Percentiles rank a stretch among this genome's conserved stretches.
Conservation (phyloP, 2,797 vertebrate genomes). For the Poeciliopsis gracilis region DNA sequence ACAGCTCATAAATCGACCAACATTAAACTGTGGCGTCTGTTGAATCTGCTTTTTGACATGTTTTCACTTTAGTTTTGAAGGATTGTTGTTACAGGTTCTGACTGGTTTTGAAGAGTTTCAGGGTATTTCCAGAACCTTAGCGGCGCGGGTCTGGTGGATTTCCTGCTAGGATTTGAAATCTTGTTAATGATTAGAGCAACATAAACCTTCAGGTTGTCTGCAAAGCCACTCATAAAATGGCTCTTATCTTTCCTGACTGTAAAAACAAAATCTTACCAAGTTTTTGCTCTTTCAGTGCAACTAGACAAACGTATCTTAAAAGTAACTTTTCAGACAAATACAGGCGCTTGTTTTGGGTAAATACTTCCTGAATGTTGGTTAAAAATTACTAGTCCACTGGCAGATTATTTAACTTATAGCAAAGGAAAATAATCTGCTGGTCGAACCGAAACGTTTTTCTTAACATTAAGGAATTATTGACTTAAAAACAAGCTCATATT, state of each 20-base stretch:
- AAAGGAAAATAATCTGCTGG: too few species aligned
- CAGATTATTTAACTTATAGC: too few species aligned
- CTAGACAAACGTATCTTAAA: too few species aligned
- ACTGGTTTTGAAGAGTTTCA: background rate
- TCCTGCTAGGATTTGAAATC: conserved; percentile 68
- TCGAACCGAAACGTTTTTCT: too few species aligned
- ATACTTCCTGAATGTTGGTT: too few species aligned
- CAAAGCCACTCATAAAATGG: conserved; percentile 27
- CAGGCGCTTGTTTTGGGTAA: too few species aligned
- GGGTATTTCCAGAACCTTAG: background rate
- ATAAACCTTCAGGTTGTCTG: conserved; percentile 21
- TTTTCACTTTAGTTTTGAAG: background rate
- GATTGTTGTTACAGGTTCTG: background rate
- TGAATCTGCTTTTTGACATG: background rate
- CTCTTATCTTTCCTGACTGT: background rate
- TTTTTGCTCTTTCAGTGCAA: too few species aligned
- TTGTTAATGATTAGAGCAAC: conserved; percentile 73
- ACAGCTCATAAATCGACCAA: background rate
- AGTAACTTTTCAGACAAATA: too few species aligned
- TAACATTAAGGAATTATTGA: too few species aligned
- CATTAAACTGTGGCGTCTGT: background rate
- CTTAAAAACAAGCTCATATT: too few species aligned
- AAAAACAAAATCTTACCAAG: background rate
- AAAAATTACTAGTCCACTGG: too few species aligned
- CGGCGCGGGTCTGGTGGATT: conserved; percentile 27